A percentile compares a stretch with the other conserved stretches of the same genome.
phyloP scores from a whole-genome alignment of 2,797 vertebrate genomes.

The Lithobates pipiens region DNA sequence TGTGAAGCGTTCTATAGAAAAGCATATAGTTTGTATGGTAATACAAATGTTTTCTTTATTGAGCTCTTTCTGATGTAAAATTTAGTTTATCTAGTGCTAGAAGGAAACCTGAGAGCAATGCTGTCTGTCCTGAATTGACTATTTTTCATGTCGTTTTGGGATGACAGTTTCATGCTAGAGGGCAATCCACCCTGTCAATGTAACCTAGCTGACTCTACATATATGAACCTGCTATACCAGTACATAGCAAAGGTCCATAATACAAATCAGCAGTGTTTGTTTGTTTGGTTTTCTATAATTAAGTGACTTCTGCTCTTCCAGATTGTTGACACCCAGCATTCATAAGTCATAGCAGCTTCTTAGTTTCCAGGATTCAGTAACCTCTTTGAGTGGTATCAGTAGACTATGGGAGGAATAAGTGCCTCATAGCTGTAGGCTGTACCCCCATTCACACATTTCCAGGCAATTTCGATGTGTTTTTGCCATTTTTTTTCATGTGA shows the following conservation, averaged over 20 bases:
- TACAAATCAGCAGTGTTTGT: too few species aligned
- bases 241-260: background rate
- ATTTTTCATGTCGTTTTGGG: background rate
- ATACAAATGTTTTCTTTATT: background rate
- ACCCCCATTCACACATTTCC: too few species aligned
- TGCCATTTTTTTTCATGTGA: too few species aligned
- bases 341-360: background rate
- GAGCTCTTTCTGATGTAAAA: background rate
- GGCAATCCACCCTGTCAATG: background rate
- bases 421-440: too few species aligned
- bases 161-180: background rate
- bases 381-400: background rate
- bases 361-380: background rate
- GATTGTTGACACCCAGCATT: background rate
- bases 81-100: background rate
- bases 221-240: constrained; percentile 7
- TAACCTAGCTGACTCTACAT: background rate
- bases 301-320: background rate
- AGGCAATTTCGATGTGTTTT: too few species aligned
- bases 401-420: background rate
- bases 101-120: constrained; percentile 10
- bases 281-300: background rate
- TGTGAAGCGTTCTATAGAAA: background rate
- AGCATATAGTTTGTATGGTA: background rate
- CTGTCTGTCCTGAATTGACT: background rate